Evolutionary conservation across 2,888 invertebrate species (phyloP).

Genomic region (Nesidiocoris tenuis): DNA sequence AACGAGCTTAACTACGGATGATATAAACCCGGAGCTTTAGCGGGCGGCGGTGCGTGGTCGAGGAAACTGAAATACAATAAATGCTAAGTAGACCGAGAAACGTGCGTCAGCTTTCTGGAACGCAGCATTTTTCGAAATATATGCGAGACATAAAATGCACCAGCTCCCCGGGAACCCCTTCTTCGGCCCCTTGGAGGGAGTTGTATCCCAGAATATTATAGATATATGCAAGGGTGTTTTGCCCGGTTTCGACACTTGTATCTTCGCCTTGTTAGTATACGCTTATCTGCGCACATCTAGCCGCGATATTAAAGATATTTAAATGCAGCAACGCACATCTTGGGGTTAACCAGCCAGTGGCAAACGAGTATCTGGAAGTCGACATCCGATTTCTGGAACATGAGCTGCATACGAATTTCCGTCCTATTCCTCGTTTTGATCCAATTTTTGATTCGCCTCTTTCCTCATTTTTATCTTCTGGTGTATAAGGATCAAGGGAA

Average conservation of each 20-base stretch:
- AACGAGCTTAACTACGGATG: neutral
- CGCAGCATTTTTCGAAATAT: constrained; percentile 6
- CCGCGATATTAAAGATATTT: neutral
- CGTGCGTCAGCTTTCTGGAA: constrained; percentile 25
- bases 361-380: too few relatives aligned
- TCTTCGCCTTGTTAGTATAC: neutral
- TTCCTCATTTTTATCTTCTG: too few relatives aligned
- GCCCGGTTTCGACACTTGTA: too few relatives aligned
- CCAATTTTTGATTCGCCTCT: too few relatives aligned
- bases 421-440: too few relatives aligned
- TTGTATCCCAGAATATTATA: too few relatives aligned
- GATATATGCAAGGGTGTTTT: too few relatives aligned
- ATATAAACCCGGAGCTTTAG: neutral
- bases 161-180: neutral
- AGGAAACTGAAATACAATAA: constrained; percentile 21
- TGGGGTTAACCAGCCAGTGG: too few relatives aligned
- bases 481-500: too few relatives aligned
- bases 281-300: neutral
- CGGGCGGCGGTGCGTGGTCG: neutral
- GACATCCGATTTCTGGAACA: too few relatives aligned
- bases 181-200: too few relatives aligned
- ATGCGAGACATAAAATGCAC: constrained; percentile 33
- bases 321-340: neutral
- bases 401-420: too few relatives aligned
- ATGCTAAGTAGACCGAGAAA: constrained; percentile 23